These are phyloP conservation scores for Daphoenositta chrysoptera DNA, from an alignment of 2,113 vertebrate genomes.

Conservation along the genomic window DNA sequence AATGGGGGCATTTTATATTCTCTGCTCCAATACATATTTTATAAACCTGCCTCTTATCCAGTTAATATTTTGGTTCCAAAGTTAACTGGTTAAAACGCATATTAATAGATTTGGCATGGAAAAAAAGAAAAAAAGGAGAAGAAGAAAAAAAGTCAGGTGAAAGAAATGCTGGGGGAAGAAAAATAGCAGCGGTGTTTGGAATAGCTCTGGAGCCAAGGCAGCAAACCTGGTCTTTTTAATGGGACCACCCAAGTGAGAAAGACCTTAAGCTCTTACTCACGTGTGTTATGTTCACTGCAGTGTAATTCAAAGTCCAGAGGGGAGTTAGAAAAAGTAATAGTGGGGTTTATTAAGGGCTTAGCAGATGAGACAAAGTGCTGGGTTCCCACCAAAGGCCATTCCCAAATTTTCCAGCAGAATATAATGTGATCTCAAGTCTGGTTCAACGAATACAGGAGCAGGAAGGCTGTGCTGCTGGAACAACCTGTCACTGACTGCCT, in stretches of 20 bases:
- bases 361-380: background rate
- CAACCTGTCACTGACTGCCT: background rate
- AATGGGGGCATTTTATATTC: constrained; percentile 27
- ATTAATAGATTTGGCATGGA: background rate
- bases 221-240: constrained; percentile 21
- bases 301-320: constrained; percentile 25
- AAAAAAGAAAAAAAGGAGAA: background rate
- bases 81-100: background rate
- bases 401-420: background rate
- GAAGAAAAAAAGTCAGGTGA: background rate
- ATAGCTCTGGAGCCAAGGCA: constrained; percentile 9
- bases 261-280: constrained; percentile 22
- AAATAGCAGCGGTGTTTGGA: constrained; percentile 28
- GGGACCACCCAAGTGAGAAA: constrained; percentile 27
- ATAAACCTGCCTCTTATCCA: constrained; percentile 2
- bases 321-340: constrained; percentile 4
- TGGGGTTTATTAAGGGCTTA: constrained; percentile 13
- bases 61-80: constrained; percentile 11
- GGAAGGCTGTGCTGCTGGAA: background rate
- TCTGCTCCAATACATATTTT: constrained; percentile 12
- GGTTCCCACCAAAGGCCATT: background rate
- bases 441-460: background rate
- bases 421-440: background rate
- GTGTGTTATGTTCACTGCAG: background rate
- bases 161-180: background rate